phyloP scores from a whole-genome alignment of 2,113 vertebrate species.

The Erinaceus europaeus region DNA sequence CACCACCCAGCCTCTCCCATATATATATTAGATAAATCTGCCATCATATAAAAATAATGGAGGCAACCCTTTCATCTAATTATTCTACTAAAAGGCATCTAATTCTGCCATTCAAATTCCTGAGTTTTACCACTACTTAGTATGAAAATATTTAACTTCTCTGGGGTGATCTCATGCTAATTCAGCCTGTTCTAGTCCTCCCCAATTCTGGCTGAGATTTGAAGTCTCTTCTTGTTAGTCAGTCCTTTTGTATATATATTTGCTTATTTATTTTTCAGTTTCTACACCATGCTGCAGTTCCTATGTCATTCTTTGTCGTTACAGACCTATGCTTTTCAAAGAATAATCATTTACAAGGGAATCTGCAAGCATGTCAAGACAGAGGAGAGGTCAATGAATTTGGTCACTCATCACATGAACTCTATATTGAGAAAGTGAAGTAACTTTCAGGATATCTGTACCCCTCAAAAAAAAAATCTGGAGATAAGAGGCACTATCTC shows the following conservation, averaged over 20 bases:
- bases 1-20: too few species aligned
- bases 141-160: not conserved
- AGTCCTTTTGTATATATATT: too few species aligned
- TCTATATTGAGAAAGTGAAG: not conserved
- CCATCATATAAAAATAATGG: not conserved
- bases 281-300: not conserved
- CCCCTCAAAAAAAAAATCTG: not conserved
- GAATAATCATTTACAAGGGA: slow-evolving; percentile 27
- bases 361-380: not conserved
- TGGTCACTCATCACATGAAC: not conserved
- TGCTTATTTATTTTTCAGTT: not conserved
- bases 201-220: not conserved
- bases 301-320: slow-evolving; percentile 11
- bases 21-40: too few species aligned
- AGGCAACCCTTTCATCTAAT: not conserved
- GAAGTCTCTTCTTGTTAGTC: not conserved
- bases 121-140: not conserved
- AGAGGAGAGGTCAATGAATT: not conserved
- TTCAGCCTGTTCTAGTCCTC: not conserved
- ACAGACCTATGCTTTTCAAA: not conserved
- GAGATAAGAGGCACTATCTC: not conserved
- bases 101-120: too few species aligned
- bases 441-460: not conserved
- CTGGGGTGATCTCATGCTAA: not conserved
- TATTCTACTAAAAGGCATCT: not conserved